Conservation (phyloP, 1,140 invertebrate genomes). For the Drosophila teissieri region DNA sequence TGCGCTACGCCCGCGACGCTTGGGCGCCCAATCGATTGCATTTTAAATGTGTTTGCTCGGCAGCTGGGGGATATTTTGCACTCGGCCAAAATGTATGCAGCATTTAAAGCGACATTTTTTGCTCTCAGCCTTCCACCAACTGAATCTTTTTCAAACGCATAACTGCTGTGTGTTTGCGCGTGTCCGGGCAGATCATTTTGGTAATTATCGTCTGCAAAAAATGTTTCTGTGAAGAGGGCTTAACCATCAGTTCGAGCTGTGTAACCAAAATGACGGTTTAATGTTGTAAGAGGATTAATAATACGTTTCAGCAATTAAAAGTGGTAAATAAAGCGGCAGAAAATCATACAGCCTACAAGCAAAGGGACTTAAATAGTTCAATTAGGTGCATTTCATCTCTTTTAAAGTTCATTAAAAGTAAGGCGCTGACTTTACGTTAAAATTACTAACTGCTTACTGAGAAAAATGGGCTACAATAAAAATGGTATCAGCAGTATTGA, state of each 20-base stretch:
- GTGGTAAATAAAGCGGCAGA: constrained; percentile 7
- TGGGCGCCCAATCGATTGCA: constrained; percentile 56
- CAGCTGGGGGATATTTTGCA: constrained; percentile 16
- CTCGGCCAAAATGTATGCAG: constrained; percentile 33
- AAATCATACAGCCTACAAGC: background rate
- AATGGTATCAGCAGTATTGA: no score
- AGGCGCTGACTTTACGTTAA: no score
- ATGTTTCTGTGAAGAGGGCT: background rate
- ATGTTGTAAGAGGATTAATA: constrained; percentile 27
- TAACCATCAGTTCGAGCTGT: constrained; percentile 10
- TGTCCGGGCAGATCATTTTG: constrained; percentile 27
- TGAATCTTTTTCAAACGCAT: constrained; percentile 18
- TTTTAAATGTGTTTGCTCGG: constrained; percentile 55
- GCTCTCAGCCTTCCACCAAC: background rate
- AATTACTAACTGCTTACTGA: background rate
- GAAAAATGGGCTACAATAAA: no score
- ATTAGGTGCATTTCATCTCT: background rate
- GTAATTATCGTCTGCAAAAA: constrained; percentile 30
- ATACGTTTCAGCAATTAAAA: constrained; percentile 12
- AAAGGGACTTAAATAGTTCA: background rate
- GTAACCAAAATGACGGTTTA: constrained; percentile 9
- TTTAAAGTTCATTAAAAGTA: background rate
- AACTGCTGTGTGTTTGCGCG: constrained; percentile 16
- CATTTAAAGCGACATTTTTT: constrained; percentile 19
- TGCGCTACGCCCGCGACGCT: constrained; percentile 27